Conservation (phyloP, 2,113 vertebrate genomes). For the Grantiella picta region DNA sequence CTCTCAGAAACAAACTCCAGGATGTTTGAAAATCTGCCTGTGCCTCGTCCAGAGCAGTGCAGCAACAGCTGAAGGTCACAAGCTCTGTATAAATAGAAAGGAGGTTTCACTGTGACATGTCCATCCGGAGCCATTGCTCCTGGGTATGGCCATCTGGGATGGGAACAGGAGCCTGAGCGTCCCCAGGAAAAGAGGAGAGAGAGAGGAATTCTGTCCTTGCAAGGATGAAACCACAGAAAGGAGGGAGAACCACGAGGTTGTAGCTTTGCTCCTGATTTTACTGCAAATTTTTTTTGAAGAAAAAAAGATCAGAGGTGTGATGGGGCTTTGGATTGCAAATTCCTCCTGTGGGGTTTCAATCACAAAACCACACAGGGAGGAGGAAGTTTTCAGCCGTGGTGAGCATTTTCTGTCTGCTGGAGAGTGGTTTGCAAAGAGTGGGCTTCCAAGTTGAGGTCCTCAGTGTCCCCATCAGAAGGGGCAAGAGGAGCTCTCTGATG, state of each 20-base stretch:
- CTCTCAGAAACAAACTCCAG: neutral
- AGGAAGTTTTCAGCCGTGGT: neutral
- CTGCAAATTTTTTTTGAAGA: fast-evolving
- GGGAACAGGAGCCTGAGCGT: neutral
- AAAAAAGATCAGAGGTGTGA: neutral
- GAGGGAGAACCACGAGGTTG: fast-evolving
- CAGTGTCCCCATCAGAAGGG: neutral
- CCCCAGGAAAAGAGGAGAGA: neutral
- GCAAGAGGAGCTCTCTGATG: neutral
- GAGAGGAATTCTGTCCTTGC: neutral
- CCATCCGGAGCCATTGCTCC: constrained; percentile 32
- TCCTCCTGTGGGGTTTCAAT: neutral
- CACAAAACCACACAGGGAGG: neutral
- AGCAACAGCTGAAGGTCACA: constrained; percentile 51
- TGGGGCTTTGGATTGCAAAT: neutral
- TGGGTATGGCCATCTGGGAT: constrained; percentile 41
- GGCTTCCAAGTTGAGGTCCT: neutral
- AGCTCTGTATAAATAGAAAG: constrained; percentile 17
- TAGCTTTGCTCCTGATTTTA: neutral
- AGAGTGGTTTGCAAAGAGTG: neutral
- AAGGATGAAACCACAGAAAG: neutral
- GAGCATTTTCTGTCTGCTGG: neutral
- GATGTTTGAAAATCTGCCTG: neutral
- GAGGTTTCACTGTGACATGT: constrained; percentile 31
- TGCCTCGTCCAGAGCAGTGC: neutral